Base-by-base conservation (phyloP, 2,797 vertebrate species). In the Apogon hyalosoma region DNA sequence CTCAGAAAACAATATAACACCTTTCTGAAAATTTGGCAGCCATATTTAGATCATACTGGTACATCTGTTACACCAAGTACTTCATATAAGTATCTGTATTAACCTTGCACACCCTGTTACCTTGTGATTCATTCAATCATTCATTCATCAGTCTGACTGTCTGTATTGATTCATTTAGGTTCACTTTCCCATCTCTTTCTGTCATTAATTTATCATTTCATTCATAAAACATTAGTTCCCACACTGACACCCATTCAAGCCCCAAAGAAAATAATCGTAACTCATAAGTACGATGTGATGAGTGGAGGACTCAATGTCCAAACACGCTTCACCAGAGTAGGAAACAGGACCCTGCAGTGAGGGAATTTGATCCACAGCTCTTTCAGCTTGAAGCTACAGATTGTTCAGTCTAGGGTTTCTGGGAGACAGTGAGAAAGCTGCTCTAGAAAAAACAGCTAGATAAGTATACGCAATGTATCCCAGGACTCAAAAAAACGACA, bases 311-410 rank as follows among this genome's bases (percentile, higher is more conserved):
- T 81, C 62, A 69, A 24, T 69, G 65, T 43, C 31, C 11, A 41
- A 13, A 11, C 58, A 59, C 21, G 43, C 47, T 51, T 58, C n/a
- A 66, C 40, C 54, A 61, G 53, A 72, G 38, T 14, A 16, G 54
- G 89, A 87, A 90, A 92, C 75, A 36, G 53, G 64, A 90, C 31
- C 63, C 77, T 24, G 1, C 48, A 55, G 56, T 18, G n/a, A 50
- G 63, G 84, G 61, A 87, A 93, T 68, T 15, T 63, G 80, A 92
- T 79, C 81, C 38, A 0, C 13, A 69, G 50, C 60, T 71, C 80
- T 75, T 69, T 84, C 75, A 75, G 78, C 72, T 76, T 59, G 46
- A 69, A 79, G 83, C 75, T 77, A 75, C 86, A 86, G 90, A 87
- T 88, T 91, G 75, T 62, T 77, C 16, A 48, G 74, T 73, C 24